A percentile compares a stretch with the other conserved stretches of the same genome.
phyloP scores from a whole-genome alignment of 2,113 vertebrate species.

The Chiloscyllium plagiosum region DNA sequence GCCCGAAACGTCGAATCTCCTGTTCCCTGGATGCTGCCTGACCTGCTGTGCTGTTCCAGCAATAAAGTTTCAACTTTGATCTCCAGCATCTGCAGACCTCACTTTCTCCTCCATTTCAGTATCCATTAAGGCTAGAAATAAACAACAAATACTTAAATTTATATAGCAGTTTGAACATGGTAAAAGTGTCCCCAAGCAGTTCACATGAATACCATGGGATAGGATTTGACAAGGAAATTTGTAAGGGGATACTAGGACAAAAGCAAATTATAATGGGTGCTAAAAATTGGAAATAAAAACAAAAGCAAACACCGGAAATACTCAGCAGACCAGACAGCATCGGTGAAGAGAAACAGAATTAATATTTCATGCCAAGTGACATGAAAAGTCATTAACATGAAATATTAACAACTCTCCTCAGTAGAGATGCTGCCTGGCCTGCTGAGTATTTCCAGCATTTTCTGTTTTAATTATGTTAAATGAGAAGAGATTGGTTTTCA shows the following conservation, averaged over 20 bases:
- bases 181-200: background rate
- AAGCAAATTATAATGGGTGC: background rate
- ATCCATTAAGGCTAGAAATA: background rate
- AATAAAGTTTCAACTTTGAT: too few species aligned
- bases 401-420: background rate
- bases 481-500: background rate
- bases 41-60: too few species aligned
- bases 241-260: background rate
- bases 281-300: background rate
- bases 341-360: background rate
- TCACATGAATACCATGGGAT: background rate
- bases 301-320: background rate
- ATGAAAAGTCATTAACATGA: background rate
- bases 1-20: too few species aligned
- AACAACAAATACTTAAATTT: background rate
- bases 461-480: too few species aligned
- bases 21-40: too few species aligned
- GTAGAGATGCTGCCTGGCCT: background rate
- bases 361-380: background rate
- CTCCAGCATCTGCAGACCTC: too few species aligned
- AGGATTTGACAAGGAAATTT: background rate
- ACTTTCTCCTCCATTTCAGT: background rate
- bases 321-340: background rate
- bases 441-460: background rate
- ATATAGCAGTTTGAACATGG: background rate